Evolutionary conservation across 2,113 vertebrate species (phyloP), one percentile per base, ranked within the genome.

Genomic region (Pampusana beccarii): DNA sequence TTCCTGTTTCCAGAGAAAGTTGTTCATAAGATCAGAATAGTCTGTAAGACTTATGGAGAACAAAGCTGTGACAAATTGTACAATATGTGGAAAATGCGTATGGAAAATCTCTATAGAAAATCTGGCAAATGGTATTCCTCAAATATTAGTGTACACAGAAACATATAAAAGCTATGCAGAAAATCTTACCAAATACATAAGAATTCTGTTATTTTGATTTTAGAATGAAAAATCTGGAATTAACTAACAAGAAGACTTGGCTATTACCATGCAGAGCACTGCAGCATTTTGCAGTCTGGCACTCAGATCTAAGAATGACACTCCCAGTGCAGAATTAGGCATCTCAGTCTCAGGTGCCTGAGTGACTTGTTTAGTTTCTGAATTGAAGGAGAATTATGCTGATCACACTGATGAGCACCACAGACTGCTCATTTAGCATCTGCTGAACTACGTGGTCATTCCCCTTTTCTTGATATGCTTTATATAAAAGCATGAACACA

Each of bases 61-160:
- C 64, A 88, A 94, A 81, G 34, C 70, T 83, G 60, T 88, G 71
- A 78, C 62, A 90, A 88, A 86, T 86, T 70, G 78, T 92, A 80
- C 38, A 19, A 16, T 80, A 33, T 80, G 71, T 92, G 82, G 88
- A 95, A 94, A 97, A 94, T 58, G 40, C 70, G 25, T 83, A 73
- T 73, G 91, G 91, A 94, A 95, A 95, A 94, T 64, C 40, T 94
- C 53, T 66, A 12, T 36, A 42, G 87, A 94, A 95, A 90, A 80
- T 11, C 51, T 87, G 78, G 80, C 88, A 89, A 92, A 90, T 77
- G 15, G 5, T 92, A 74, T 80, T 94, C 71, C 67, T 94, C 38
- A 56, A 88, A 94, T 53, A 71, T 90, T 84, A 56, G 44, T 48
- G 44, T 84, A 79, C 57, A 51, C 24, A 74, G 60, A 90, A 92